Percentiles rank a stretch among this genome's conserved stretches.
Evolutionary conservation across 2,797 vertebrate species (phyloP).

Genomic region (Cygnus olor): DNA sequence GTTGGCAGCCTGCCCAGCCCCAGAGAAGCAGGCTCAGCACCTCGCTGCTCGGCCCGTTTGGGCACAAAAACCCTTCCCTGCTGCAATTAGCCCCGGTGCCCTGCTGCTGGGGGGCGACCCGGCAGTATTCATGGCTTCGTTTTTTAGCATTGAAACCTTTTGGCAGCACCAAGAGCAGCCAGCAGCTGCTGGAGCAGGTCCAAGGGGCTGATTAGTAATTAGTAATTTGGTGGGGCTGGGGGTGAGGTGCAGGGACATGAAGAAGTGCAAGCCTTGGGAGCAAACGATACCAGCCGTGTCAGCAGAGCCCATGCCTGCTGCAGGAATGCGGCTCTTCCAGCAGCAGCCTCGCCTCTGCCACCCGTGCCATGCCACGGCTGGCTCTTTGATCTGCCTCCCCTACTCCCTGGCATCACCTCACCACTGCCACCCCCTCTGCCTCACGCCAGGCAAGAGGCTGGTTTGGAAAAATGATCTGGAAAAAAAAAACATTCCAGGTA

Average conservation of each 20-base stretch:
- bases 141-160: not conserved
- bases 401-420: not conserved
- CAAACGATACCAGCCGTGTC: not conserved
- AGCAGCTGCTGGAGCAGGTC: not conserved
- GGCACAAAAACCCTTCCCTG: not conserved
- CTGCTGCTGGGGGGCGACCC: not conserved
- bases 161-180: not conserved
- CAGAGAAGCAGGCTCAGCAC: accelerated
- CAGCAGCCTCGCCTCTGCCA: too few relatives aligned
- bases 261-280: too few relatives aligned
- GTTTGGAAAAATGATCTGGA: not conserved
- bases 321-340: not conserved
- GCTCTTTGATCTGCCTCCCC: not conserved
- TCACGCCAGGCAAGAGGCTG: not conserved
- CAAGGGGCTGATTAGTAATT: not conserved
- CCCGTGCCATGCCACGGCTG: accelerated
- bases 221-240: not conserved
- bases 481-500: too few relatives aligned
- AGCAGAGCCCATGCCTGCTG: not conserved
- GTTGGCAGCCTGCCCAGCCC: not conserved
- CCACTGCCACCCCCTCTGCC: not conserved
- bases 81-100: accelerated
- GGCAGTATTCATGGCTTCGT: not conserved
- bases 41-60: not conserved
- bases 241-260: too few relatives aligned